phyloP scores from a whole-genome alignment of 2,113 vertebrate species.

The Sarotherodon lohbergeri region DNA sequence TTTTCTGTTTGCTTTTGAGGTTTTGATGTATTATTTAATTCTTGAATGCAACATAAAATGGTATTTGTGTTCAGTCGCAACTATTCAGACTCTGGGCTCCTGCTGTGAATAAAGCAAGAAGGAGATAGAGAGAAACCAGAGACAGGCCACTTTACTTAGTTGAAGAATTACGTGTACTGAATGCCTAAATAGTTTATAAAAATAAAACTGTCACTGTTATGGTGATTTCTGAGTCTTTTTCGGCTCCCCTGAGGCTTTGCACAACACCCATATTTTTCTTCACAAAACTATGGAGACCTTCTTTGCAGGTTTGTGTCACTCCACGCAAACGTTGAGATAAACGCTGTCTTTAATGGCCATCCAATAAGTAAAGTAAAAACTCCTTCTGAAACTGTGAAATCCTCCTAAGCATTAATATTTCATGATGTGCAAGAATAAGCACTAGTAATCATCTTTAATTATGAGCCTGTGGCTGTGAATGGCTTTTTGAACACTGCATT shows the following conservation, averaged over 20 bases:
- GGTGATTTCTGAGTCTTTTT: conserved; percentile 5
- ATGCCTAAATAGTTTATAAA: conserved; percentile 36
- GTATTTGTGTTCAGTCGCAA: background rate
- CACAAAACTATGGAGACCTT: background rate
- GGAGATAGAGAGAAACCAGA: background rate
- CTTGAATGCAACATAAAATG: conserved; percentile 11
- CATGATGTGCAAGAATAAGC: background rate
- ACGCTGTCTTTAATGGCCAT: background rate
- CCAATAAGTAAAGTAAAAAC: background rate
- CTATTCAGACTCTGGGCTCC: background rate
- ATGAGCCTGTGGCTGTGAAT: background rate
- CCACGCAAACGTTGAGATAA: background rate
- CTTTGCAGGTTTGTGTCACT: background rate
- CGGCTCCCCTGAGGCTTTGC: background rate
- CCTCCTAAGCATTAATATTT: background rate
- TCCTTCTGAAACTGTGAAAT: background rate
- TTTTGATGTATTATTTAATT: conserved; percentile 33
- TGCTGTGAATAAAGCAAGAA: background rate
- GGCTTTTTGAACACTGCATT: background rate
- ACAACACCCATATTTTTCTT: background rate
- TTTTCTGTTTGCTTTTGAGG: conserved; percentile 24
- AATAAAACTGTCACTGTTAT: conserved; percentile 16
- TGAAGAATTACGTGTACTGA: background rate
- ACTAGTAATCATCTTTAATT: background rate
- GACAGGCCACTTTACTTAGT: background rate